These are phyloP conservation scores for Sinosuthora webbiana DNA, from an alignment of 2,113 vertebrate species.

Conservation along the genomic window DNA sequence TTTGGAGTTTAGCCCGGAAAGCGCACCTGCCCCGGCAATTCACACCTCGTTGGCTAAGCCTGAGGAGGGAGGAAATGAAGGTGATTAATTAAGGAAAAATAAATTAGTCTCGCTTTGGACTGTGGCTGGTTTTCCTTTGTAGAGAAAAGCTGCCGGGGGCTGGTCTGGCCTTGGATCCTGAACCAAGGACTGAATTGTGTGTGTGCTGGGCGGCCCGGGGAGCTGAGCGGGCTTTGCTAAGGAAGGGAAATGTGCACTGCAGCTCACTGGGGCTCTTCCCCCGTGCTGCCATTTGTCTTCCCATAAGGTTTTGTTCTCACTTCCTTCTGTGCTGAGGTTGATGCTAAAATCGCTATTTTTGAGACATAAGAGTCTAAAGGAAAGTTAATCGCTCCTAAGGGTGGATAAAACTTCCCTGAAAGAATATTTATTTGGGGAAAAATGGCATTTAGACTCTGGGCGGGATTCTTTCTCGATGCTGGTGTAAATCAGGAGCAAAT, in stretches of 20 bases:
- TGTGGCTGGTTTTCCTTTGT: background rate
- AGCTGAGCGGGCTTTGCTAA: accelerated
- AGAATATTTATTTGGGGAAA: background rate
- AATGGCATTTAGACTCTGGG: background rate
- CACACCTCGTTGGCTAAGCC: background rate
- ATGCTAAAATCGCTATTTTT: background rate
- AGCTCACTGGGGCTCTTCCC: background rate
- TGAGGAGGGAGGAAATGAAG: constrained; percentile 16
- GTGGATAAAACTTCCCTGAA: background rate
- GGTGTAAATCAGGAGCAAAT: background rate
- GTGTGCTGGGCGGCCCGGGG: background rate
- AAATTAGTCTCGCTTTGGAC: constrained; percentile 16
- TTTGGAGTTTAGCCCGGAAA: constrained; percentile 43
- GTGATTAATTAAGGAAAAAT: constrained; percentile 51
- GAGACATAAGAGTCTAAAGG: background rate
- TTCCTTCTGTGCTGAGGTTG: background rate
- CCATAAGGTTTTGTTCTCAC: background rate
- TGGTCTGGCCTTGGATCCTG: background rate
- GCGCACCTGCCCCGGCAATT: constrained; percentile 37
- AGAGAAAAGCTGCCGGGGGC: background rate
- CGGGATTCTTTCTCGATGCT: background rate
- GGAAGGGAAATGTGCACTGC: accelerated
- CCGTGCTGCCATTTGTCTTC: background rate
- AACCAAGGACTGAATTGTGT: accelerated
- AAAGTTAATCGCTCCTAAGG: background rate